A percentile compares a stretch with the other conserved stretches of the same genome.
phyloP scores from a whole-genome alignment of 1,140 invertebrate species.

The Galleria mellonella region DNA sequence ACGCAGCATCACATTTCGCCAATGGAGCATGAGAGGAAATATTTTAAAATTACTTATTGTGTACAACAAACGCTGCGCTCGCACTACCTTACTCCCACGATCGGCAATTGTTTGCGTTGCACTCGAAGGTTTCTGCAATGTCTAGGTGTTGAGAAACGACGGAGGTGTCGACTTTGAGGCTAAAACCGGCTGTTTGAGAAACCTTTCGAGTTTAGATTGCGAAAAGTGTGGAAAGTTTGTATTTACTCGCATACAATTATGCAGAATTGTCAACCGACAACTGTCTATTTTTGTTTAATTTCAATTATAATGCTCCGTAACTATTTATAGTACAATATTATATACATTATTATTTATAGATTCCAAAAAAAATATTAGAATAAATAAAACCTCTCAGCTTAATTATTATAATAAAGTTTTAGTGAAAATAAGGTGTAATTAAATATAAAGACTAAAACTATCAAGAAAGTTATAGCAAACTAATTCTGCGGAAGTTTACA shows the following conservation, averaged over 20 bases:
- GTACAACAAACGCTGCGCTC: slow-evolving; percentile 34
- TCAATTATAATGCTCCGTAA: no score
- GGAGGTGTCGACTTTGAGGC: slow-evolving; percentile 39
- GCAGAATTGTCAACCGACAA: slow-evolving; percentile 15
- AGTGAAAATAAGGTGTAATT: no score
- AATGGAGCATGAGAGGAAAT: slow-evolving; percentile 49
- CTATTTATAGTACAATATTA: no score
- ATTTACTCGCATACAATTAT: slow-evolving; percentile 31
- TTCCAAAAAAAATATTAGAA: no score
- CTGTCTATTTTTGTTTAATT: no score
- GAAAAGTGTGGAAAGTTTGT: slow-evolving; percentile 64
- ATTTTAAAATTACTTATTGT: slow-evolving; percentile 48
- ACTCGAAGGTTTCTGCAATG: slow-evolving; percentile 65
- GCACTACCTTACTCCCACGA: slow-evolving; percentile 49
- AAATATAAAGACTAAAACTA: no score
- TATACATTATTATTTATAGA: no score
- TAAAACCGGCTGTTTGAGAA: slow-evolving; percentile 62
- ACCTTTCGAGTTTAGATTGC: slow-evolving; percentile 57
- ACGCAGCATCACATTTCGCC: slow-evolving; percentile 45
- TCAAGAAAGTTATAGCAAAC: no score
- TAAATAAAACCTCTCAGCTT: no score
- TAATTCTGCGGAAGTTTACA: slow-evolving; percentile 14
- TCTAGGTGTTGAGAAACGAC: slow-evolving; percentile 53
- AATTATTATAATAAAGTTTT: no score
- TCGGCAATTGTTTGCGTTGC: slow-evolving; percentile 56